These are phyloP conservation scores for Drosophila melanosoma DNA, from an alignment of 2,888 invertebrate species.

Conservation along the genomic window DNA sequence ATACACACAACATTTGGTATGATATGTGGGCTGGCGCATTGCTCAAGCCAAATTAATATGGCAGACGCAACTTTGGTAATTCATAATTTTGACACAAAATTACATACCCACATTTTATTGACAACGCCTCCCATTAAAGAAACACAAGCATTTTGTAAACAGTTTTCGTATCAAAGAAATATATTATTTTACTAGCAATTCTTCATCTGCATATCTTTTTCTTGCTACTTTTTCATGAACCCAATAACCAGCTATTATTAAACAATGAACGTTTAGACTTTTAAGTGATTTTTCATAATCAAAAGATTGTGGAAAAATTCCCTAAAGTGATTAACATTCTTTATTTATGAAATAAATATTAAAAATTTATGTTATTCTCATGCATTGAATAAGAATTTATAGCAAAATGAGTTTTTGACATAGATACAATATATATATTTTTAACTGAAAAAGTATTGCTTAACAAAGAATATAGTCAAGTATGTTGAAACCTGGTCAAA, in stretches of 20 bases:
- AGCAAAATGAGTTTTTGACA: not conserved
- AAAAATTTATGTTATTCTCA: not conserved
- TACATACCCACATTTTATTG: conserved; percentile 44
- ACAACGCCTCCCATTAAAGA: conserved; percentile 20
- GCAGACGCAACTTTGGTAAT: conserved; percentile 48
- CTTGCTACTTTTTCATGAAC: not conserved
- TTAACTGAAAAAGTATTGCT: not conserved
- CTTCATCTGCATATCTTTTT: not conserved
- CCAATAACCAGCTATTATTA: not conserved
- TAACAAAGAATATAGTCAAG: not conserved
- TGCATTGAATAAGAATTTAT: not conserved
- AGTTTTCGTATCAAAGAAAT: not conserved
- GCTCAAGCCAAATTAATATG: conserved; percentile 64
- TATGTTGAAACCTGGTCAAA: not conserved
- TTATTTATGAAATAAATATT: not conserved
- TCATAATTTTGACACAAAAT: conserved; percentile 55
- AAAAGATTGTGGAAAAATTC: not conserved
- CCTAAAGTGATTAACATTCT: not conserved
- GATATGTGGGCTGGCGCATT: conserved; percentile 23
- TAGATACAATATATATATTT: not conserved
- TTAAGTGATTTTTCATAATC: not conserved
- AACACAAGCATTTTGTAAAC: conserved; percentile 1
- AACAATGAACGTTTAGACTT: not conserved
- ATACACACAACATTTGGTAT: conserved; percentile 3
- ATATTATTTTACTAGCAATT: not conserved